Evolutionary conservation across 1,140 invertebrate species (phyloP).

Genomic region (Andricus grossulariae): DNA sequence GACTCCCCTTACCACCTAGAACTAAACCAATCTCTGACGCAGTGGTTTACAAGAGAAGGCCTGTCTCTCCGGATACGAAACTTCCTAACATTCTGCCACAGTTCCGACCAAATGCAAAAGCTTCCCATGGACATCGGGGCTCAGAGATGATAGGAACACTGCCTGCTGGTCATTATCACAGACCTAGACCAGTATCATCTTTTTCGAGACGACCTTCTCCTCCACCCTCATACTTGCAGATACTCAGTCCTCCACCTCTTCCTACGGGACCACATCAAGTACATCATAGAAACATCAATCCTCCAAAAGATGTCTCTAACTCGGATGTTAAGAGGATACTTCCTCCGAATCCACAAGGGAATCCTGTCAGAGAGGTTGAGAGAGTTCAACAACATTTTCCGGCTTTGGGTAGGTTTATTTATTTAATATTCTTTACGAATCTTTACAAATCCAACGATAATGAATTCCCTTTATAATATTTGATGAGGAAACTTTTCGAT

Average conservation of each 20-base stretch:
- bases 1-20: constrained; percentile 58
- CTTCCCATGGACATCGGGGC: constrained; percentile 75
- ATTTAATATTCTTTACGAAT: not conserved
- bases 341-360: constrained; percentile 36
- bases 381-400: constrained; percentile 28
- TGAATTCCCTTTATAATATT: too few relatives aligned
- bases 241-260: constrained; percentile 74
- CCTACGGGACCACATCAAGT: constrained; percentile 22
- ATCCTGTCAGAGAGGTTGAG: constrained; percentile 39
- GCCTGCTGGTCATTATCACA: constrained; percentile 57
- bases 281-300: constrained; percentile 40
- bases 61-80: constrained; percentile 68
- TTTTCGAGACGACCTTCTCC: constrained; percentile 52
- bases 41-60: constrained; percentile 68
- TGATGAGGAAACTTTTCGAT: too few relatives aligned
- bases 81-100: constrained; percentile 84
- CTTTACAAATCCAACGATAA: too few relatives aligned
- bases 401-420: constrained; percentile 40
- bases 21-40: constrained; percentile 66
- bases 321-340: constrained; percentile 47
- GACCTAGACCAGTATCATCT: constrained; percentile 56
- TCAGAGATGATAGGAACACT: constrained; percentile 70
- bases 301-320: constrained; percentile 43
- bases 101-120: constrained; percentile 82
- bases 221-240: constrained; percentile 60